Percentiles rank a stretch among this genome's conserved stretches.
Conservation (phyloP, 2,797 vertebrate genomes). For the Pangasius krempfi region DNA sequence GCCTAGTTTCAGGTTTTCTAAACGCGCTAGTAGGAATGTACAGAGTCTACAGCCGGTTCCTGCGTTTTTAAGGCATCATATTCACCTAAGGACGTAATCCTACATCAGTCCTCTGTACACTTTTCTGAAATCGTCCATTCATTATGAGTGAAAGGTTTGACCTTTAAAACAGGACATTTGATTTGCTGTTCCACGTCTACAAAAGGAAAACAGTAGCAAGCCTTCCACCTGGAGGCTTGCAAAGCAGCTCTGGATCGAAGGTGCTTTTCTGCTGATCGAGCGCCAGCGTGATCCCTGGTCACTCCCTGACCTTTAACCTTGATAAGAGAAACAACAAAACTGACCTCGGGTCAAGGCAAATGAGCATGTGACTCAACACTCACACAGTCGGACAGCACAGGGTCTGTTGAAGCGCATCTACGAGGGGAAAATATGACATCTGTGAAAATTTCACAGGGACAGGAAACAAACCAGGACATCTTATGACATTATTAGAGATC, state of each 20-base stretch:
- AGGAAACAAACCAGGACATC: background rate
- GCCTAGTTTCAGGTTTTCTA: background rate
- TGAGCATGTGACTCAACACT: background rate
- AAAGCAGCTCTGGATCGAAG: background rate
- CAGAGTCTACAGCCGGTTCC: background rate
- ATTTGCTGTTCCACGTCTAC: background rate
- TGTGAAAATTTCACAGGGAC: background rate
- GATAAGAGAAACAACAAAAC: background rate
- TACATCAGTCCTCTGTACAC: background rate
- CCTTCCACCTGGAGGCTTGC: background rate
- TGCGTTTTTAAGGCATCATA: no score
- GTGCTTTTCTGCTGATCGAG: background rate
- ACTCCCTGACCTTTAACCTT: background rate
- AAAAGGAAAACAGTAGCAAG: background rate
- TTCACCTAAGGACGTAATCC: background rate
- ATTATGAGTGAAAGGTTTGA: background rate
- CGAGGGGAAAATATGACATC: background rate
- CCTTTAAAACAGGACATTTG: background rate
- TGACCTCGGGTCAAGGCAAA: conserved; percentile 6
- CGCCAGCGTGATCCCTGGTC: background rate
- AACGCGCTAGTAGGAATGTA: background rate
- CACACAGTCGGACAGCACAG: background rate
- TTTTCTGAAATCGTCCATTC: background rate
- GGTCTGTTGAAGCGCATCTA: background rate
- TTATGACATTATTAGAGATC: background rate